Percentiles rank a stretch among this genome's conserved stretches.
Evolutionary conservation across 1,140 invertebrate species (phyloP).

Genomic region (Ceratosolen fusciceps): DNA sequence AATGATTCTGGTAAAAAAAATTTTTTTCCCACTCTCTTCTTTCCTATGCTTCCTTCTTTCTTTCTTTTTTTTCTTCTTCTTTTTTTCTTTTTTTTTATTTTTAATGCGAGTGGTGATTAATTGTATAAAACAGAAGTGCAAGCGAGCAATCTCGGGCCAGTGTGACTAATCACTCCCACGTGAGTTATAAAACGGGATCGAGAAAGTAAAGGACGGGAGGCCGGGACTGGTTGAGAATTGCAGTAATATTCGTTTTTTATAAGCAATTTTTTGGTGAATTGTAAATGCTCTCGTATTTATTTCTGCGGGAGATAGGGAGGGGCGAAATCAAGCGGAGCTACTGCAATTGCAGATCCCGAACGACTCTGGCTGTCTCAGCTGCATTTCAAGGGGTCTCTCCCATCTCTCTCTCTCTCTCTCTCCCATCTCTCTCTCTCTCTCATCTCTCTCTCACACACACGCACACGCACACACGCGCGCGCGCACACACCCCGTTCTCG

Average conservation of each 20-base stretch:
- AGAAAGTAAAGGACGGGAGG: background rate
- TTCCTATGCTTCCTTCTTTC: background rate
- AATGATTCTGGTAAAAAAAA: background rate
- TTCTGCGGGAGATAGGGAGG: background rate
- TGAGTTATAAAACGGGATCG: background rate
- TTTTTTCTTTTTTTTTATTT: background rate
- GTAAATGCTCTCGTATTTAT: background rate
- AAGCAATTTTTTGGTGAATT: background rate
- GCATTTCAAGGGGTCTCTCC: background rate
- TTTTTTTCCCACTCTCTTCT: background rate
- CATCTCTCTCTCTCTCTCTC: no score
- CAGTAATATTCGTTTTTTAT: background rate
- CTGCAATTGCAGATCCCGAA: background rate
- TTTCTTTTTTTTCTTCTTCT: background rate
- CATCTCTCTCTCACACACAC: no score
- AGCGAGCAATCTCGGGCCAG: background rate
- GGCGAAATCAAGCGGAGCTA: background rate
- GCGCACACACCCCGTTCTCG: no score
- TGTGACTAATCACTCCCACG: background rate
- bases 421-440: no score
- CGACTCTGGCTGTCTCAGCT: background rate
- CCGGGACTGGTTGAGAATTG: background rate
- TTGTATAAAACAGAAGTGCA: background rate
- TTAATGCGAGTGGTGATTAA: background rate
- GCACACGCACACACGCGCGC: no score